These are phyloP conservation scores for Erynnis tages DNA, from an alignment of 2,888 invertebrate genomes.

Conservation along the genomic window DNA sequence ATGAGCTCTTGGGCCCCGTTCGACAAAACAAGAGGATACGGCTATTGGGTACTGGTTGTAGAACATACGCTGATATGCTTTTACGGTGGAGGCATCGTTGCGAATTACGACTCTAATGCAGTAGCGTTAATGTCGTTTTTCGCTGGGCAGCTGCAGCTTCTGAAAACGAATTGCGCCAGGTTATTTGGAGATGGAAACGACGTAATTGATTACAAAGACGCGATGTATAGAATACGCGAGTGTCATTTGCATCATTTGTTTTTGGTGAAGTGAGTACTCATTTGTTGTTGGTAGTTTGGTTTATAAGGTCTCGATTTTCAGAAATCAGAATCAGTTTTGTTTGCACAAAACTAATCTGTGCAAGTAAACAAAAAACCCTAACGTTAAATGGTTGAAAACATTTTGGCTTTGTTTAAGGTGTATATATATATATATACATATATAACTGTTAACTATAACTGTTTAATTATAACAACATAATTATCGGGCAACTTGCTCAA, in stretches of 20 bases:
- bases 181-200: constrained; percentile 47
- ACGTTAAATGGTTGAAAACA: no score
- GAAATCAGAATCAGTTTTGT: no score
- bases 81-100: constrained; percentile 68
- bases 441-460: no score
- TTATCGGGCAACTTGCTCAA: no score
- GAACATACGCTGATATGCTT: constrained; percentile 54
- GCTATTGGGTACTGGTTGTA: constrained; percentile 51
- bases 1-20: constrained; percentile 69
- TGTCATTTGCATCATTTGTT: constrained; percentile 56
- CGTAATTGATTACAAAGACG: constrained; percentile 39
- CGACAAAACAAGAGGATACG: constrained; percentile 51
- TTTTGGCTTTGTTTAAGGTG: no score
- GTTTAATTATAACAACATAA: no score
- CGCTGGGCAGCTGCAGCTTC: constrained; percentile 59
- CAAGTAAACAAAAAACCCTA: no score
- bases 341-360: no score
- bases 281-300: no score
- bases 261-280: constrained; percentile 53
- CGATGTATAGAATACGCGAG: constrained; percentile 47
- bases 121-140: constrained; percentile 68
- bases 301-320: no score
- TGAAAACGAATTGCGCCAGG: constrained; percentile 53
- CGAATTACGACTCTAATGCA: constrained; percentile 63
- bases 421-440: no score